Conservation (phyloP, 2,113 vertebrate species). For the Aptenodytes patagonicus region DNA sequence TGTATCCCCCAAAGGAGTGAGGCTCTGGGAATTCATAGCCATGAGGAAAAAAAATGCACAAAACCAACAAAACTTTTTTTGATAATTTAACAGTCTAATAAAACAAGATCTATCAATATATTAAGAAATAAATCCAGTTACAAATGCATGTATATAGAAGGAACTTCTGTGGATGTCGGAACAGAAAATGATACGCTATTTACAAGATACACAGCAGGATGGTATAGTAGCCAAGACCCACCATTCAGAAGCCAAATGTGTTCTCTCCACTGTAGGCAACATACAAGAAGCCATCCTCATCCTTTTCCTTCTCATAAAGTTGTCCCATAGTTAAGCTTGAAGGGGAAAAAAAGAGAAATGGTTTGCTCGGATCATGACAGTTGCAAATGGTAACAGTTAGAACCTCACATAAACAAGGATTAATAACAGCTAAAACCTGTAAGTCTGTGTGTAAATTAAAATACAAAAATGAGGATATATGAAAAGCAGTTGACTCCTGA, state of each 20-base stretch:
- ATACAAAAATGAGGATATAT: neutral
- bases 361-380: neutral
- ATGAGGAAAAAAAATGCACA: conserved; percentile 65
- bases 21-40: conserved; percentile 65
- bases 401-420: neutral
- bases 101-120: conserved; percentile 76
- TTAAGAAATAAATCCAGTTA: conserved; percentile 81
- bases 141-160: conserved; percentile 71
- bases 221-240: conserved; percentile 54
- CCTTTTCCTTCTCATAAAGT: conserved; percentile 96
- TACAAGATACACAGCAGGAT: conserved; percentile 76
- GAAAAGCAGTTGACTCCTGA: neutral
- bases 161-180: conserved; percentile 48
- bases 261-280: conserved; percentile 98
- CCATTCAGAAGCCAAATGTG: conserved; percentile 87
- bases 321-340: conserved; percentile 97
- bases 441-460: neutral
- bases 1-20: conserved; percentile 49
- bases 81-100: conserved; percentile 78
- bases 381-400: neutral
- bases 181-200: conserved; percentile 74
- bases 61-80: conserved; percentile 61
- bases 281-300: conserved; percentile 96
- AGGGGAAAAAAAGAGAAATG: neutral
- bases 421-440: neutral